Percentiles rank a stretch among this genome's conserved stretches.
Conservation (phyloP, 2,113 vertebrate species). For the Marcusenius ussheri region DNA sequence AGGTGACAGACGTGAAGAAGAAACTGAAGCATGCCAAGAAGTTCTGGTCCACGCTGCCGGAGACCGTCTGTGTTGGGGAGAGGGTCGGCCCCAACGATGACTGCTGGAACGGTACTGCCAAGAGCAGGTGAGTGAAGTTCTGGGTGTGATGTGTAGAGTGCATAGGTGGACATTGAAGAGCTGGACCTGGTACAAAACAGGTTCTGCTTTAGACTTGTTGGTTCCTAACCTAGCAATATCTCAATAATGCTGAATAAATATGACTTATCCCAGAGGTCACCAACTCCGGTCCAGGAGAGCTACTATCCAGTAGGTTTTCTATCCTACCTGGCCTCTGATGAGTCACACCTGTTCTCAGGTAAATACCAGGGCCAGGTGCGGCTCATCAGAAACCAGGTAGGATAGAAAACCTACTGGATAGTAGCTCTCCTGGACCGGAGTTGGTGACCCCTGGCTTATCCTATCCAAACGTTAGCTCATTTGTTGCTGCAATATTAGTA, state of each 20-base stretch:
- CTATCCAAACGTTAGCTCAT: background rate
- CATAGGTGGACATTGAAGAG: background rate
- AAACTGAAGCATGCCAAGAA: slow-evolving; percentile 89
- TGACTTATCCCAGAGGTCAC: background rate
- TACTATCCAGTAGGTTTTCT: no score
- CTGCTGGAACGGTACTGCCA: slow-evolving; percentile 83
- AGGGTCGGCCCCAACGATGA: slow-evolving; percentile 69
- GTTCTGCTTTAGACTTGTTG: background rate
- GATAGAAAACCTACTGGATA: no score
- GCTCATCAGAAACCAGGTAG: no score
- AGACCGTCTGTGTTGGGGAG: slow-evolving; percentile 77
- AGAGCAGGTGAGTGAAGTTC: slow-evolving; percentile 73
- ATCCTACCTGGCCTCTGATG: no score
- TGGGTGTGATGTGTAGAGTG: background rate
- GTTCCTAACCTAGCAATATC: background rate
- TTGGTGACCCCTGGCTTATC: background rate
- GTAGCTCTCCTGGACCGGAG: no score
- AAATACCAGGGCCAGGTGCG: no score
- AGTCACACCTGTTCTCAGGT: no score
- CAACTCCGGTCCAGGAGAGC: no score
- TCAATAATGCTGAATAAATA: background rate
- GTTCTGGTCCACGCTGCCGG: slow-evolving; percentile 94
- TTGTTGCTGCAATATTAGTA: background rate
- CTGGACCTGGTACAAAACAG: background rate
- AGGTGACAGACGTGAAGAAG: slow-evolving; percentile 92